Evolutionary conservation across 2,888 invertebrate species (phyloP), one percentile per base, ranked within the genome.

Genomic region (Diachrysia chrysitis): DNA sequence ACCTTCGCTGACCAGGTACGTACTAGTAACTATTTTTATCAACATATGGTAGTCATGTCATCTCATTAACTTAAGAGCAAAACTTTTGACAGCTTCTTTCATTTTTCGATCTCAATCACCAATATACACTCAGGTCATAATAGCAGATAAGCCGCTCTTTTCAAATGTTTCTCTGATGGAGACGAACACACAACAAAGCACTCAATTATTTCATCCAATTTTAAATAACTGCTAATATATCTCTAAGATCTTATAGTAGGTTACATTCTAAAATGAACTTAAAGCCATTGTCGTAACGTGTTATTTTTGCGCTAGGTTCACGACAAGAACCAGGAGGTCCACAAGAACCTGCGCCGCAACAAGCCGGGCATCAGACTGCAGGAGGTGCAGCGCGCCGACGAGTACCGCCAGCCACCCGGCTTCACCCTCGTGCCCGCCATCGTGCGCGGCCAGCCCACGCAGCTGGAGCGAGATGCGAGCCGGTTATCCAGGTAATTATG

Each of bases 241-340:
- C n/a, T n/a, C n/a, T n/a, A n/a, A n/a, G n/a, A n/a, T n/a, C n/a
- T n/a, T n/a, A n/a, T n/a, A n/a, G n/a, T n/a, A n/a, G n/a, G 10
- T 10, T 32, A 10, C 10, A 12, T 10, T 4, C 17, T 6, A 42
- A 37, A 42, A 42, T 42, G 5, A 42, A 42, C 42, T n/a, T 42
- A 0, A 42, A 5, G 3, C n/a, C 32, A 2, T 32, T 32, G 2
- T 32, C 32, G 9, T 32, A 32, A 32, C 0, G 32, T 10, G 10
- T 1, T 16, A 21, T 25, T 23, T 46, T 46, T n/a, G n/a, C 7
- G n/a, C 10, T 86, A 97, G 97, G 96, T 97, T 12, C 97, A 97
- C 85, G 95, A 96, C 89, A 95, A 96, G 74, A 97, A 97, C 84
- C 97, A 97, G 87, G 97, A 97, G 59, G 91, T 96, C 3, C 97